Percentiles rank a stretch among this genome's conserved stretches.
Conservation (phyloP, 2,888 invertebrate genomes). For the Globia sparganii region DNA sequence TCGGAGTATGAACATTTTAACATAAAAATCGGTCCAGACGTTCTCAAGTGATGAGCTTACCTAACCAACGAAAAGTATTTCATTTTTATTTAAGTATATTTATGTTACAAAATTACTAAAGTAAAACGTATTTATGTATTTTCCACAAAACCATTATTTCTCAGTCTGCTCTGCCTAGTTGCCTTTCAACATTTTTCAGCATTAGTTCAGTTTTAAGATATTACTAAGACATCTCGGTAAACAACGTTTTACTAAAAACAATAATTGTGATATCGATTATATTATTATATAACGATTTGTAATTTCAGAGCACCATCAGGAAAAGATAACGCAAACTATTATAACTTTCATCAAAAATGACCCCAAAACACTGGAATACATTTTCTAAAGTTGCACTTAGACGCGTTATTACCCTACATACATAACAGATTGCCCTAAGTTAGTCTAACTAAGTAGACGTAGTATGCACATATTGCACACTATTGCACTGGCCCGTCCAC, state of each 20-base stretch:
- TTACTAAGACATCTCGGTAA: neutral
- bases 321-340: neutral
- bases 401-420: constrained; percentile 4
- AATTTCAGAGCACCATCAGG: neutral
- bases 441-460: constrained; percentile 19
- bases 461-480: too few relatives aligned
- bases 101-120: neutral
- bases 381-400: constrained; percentile 6
- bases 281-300: neutral
- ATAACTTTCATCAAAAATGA: neutral
- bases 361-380: neutral
- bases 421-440: constrained; percentile 48
- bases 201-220: too few relatives aligned
- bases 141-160: neutral
- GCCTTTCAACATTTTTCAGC: too few relatives aligned
- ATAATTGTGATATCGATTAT: neutral
- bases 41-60: neutral
- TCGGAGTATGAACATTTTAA: neutral
- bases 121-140: neutral
- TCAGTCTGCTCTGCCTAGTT: neutral
- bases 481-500: constrained; percentile 42
- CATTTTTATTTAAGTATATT: neutral
- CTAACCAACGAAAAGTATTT: neutral
- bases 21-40: neutral
- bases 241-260: neutral